These are phyloP conservation scores for Phenganax stokvisi DNA, from an alignment of 92 coral and sea anemone species.

Conservation along the genomic window DNA sequence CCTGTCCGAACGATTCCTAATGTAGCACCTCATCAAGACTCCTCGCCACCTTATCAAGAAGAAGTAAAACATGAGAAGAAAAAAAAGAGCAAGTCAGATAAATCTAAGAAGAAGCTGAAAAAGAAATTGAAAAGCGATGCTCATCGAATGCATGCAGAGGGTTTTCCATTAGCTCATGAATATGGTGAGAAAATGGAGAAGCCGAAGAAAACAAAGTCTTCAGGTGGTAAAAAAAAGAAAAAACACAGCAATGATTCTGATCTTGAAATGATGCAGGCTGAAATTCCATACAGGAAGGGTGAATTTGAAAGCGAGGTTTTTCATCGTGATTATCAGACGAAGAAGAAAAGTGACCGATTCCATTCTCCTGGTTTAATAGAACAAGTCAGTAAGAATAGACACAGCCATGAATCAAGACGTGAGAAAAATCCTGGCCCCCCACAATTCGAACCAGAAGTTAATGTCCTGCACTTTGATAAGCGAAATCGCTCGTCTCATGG, in stretches of 20 bases:
- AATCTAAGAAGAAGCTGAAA: conserved; percentile 42
- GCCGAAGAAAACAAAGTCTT: conserved; percentile 24
- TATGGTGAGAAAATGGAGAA: conserved; percentile 22
- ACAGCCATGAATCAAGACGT: conserved; percentile 10
- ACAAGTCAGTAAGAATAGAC: conserved; percentile 12
- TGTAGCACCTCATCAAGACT: conserved; percentile 31
- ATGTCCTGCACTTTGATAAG: conserved; percentile 6
- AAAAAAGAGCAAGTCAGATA: conserved; percentile 54
- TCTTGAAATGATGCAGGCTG: conserved; percentile 3
- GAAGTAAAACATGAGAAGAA: conserved; percentile 53
- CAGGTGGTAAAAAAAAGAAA: conserved; percentile 30
- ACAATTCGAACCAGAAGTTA: neutral
- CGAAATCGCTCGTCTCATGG: conserved; percentile 3
- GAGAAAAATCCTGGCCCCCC: conserved; percentile 12
- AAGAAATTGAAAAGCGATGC: conserved; percentile 26
- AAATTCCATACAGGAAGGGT: conserved; percentile 11
- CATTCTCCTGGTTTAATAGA: neutral
- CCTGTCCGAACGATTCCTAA: conserved; percentile 27
- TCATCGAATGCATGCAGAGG: neutral
- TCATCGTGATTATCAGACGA: conserved; percentile 5
- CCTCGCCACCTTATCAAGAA: conserved; percentile 57
- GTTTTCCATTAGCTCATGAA: neutral
- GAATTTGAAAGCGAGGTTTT: conserved; percentile 14
- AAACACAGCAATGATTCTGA: conserved; percentile 35
- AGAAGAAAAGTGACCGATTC: neutral